phyloP scores from a whole-genome alignment of 2,797 vertebrate species.

The Anabas testudineus region DNA sequence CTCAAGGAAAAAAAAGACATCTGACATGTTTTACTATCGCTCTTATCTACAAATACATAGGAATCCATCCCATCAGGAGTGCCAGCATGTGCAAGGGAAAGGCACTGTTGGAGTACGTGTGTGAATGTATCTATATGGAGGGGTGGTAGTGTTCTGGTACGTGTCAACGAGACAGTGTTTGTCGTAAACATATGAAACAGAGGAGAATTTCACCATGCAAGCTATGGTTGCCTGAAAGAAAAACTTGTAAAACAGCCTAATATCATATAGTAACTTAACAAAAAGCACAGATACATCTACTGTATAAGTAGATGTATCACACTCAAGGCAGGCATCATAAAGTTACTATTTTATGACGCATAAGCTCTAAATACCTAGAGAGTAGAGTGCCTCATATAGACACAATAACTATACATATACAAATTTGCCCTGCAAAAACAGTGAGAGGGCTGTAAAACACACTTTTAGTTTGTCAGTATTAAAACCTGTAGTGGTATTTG shows the following conservation, averaged over 20 bases:
- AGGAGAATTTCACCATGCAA: constrained; percentile 45
- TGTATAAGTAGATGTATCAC: constrained; percentile 29
- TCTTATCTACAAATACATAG: constrained; percentile 49
- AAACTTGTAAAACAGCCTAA: constrained; percentile 18
- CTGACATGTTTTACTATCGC: constrained; percentile 30
- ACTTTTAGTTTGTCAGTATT: constrained; percentile 18
- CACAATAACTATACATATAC: constrained; percentile 28
- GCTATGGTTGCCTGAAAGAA: constrained; percentile 25
- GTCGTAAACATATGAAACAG: constrained; percentile 21
- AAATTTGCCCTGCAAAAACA: constrained; percentile 18
- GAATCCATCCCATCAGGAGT: constrained; percentile 46
- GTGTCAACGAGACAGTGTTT: constrained; percentile 10
- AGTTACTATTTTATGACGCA: constrained; percentile 9
- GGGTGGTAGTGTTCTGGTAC: constrained; percentile 7
- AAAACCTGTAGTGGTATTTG: constrained; percentile 14
- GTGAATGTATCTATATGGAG: constrained; percentile 2
- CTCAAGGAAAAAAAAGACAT: constrained; percentile 7
- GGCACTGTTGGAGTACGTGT: constrained; percentile 36
- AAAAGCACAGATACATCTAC: constrained; percentile 23
- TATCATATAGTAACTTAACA: constrained; percentile 20
- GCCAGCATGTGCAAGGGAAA: constrained; percentile 46
- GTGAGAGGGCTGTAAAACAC: constrained; percentile 13
- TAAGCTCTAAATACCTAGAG: constrained; percentile 27
- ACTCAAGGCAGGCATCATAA: constrained; percentile 27
- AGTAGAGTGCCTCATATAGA: constrained; percentile 31